phyloP scores from a whole-genome alignment of 2,888 invertebrate genomes.

The Caenorhabditis imperialis region DNA sequence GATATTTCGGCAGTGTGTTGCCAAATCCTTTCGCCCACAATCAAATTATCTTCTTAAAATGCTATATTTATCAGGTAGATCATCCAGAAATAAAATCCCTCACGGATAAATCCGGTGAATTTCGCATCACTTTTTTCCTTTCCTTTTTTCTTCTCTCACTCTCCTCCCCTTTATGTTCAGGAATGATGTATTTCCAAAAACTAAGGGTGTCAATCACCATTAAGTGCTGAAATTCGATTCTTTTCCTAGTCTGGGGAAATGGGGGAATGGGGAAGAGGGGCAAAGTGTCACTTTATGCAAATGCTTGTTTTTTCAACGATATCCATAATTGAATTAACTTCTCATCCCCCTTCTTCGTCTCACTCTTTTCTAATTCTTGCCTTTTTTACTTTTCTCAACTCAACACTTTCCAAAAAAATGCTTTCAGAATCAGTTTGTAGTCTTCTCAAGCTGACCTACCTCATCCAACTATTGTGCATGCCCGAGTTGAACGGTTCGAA shows the following conservation, averaged over 20 bases:
- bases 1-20: no score
- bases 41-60: slow-evolving; percentile 54
- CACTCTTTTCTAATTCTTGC: slow-evolving; percentile 1
- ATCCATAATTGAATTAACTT: slow-evolving; percentile 41
- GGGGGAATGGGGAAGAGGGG: no score
- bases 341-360: neutral
- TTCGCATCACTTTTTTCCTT: slow-evolving; percentile 42
- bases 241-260: no score
- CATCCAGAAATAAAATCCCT: slow-evolving; percentile 52
- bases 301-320: slow-evolving; percentile 26
- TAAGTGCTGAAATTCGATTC: no score
- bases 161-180: no score
- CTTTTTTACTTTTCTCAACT: slow-evolving; percentile 13
- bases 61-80: slow-evolving; percentile 53
- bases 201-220: slow-evolving; percentile 44
- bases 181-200: slow-evolving; percentile 30
- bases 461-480: slow-evolving; percentile 30
- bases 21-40: slow-evolving; percentile 53
- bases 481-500: slow-evolving; percentile 40
- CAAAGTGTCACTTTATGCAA: no score
- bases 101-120: slow-evolving; percentile 42
- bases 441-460: neutral
- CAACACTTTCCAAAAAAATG: neutral
- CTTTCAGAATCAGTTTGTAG: neutral
- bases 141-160: slow-evolving; percentile 9